Percentiles rank a stretch among this genome's conserved stretches.
phyloP scores from a whole-genome alignment of 2,113 vertebrate genomes.

The Hylia prasina region DNA sequence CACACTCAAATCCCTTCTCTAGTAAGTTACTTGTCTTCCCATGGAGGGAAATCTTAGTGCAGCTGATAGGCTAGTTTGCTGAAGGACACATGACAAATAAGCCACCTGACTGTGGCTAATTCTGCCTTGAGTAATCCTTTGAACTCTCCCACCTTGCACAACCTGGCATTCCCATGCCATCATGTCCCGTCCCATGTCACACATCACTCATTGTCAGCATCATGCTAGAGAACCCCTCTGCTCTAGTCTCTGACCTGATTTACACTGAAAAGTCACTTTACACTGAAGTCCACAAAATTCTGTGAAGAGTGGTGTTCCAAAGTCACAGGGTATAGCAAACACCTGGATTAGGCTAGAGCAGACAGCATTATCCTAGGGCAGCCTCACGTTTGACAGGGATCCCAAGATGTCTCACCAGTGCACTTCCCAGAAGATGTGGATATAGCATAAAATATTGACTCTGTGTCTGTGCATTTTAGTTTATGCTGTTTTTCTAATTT shows the following conservation, averaged over 20 bases:
- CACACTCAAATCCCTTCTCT: background rate
- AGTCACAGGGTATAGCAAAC: background rate
- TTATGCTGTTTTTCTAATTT: background rate
- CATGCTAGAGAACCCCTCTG: background rate
- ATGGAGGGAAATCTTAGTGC: background rate
- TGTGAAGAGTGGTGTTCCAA: background rate
- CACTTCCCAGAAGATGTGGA: background rate
- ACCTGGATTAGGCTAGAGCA: background rate
- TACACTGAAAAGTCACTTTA: background rate
- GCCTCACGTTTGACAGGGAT: no score
- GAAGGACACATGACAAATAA: background rate
- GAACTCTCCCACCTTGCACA: background rate
- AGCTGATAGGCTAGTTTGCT: background rate
- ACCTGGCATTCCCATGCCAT: background rate
- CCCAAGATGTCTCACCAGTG: background rate
- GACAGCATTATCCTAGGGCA: background rate
- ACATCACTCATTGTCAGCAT: background rate
- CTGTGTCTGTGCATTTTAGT: background rate
- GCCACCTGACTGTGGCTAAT: no score
- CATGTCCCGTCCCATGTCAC: background rate
- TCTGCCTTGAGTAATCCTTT: background rate
- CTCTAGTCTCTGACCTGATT: background rate
- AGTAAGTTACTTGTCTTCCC: background rate
- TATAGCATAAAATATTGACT: rapidly evolving
- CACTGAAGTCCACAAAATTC: background rate